phyloP scores from a whole-genome alignment of 2,888 invertebrate species.

The Cephus runcator region DNA sequence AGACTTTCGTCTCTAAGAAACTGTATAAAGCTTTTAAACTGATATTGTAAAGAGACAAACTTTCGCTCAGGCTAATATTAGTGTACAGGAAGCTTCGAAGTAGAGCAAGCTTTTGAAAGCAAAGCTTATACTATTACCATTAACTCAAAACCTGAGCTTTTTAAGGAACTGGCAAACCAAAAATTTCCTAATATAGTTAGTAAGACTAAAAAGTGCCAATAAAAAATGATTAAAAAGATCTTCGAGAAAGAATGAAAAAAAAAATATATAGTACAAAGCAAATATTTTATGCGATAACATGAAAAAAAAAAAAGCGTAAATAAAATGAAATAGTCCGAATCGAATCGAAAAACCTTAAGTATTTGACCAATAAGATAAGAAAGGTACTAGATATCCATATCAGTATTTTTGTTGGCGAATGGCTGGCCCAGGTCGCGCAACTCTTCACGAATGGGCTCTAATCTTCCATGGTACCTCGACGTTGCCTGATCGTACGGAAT shows the following conservation, averaged over 20 bases:
- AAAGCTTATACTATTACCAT: not conserved
- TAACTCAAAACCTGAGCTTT: not conserved
- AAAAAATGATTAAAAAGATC: not conserved
- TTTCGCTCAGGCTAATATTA: not conserved
- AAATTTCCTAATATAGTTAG: not conserved
- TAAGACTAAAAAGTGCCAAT: not conserved
- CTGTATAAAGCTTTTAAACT: not conserved
- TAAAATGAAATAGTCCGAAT: not conserved
- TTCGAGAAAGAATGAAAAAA: not conserved
- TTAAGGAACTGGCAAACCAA: not conserved
- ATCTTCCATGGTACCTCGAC: constrained; percentile 89
- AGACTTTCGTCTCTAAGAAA: not conserved
- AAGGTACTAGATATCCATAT: not conserved
- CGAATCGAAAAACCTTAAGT: not conserved
- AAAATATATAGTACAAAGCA: not conserved
- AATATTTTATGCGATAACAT: not conserved
- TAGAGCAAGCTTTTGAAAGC: not conserved
- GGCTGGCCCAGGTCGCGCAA: constrained; percentile 78
- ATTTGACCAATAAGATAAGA: not conserved
- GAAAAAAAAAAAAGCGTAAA: not conserved
- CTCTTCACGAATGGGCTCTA: constrained; percentile 92
- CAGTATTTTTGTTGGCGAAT: constrained; percentile 2
- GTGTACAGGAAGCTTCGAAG: not conserved
- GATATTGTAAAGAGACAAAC: not conserved
- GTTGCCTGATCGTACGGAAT: constrained; percentile 62